Conservation (phyloP, 2,113 vertebrate genomes). For the Grus americana region DNA sequence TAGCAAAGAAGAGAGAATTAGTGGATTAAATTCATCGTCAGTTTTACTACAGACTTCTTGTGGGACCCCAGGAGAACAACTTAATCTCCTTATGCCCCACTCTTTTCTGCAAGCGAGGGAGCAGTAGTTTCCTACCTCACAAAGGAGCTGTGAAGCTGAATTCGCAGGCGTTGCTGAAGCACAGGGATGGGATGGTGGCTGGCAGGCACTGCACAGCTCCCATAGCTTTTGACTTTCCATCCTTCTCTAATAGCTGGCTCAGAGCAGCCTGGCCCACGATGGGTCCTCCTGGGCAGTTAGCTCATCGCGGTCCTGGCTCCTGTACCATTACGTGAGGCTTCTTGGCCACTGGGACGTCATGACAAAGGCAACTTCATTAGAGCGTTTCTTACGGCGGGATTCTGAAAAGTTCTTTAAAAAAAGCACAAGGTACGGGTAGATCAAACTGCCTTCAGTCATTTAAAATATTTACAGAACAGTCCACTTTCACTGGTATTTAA, state of each 20-base stretch:
- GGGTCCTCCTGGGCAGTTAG: background rate
- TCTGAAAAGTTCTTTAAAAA: background rate
- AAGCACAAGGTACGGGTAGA: background rate
- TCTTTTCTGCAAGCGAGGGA: background rate
- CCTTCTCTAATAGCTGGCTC: background rate
- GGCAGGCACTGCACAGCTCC: background rate
- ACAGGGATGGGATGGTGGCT: background rate
- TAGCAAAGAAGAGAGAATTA: background rate
- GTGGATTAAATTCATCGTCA: background rate
- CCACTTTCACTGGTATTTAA: background rate
- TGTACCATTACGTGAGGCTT: background rate
- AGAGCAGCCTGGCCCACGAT: background rate
- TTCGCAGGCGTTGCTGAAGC: background rate
- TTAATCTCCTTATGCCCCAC: background rate
- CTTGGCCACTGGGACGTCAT: background rate
- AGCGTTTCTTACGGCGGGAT: background rate
- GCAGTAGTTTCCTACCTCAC: slow-evolving; percentile 5
- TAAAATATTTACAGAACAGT: background rate
- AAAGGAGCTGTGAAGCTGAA: background rate
- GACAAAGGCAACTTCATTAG: background rate
- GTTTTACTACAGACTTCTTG: background rate
- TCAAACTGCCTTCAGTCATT: background rate
- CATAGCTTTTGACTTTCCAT: background rate
- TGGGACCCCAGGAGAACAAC: background rate
- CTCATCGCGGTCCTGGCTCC: background rate